A percentile compares a stretch with the other conserved stretches of the same genome.
These are phyloP conservation scores for Menidia beryllina DNA, from an alignment of 2,113 vertebrate species.

Conservation along the genomic window DNA sequence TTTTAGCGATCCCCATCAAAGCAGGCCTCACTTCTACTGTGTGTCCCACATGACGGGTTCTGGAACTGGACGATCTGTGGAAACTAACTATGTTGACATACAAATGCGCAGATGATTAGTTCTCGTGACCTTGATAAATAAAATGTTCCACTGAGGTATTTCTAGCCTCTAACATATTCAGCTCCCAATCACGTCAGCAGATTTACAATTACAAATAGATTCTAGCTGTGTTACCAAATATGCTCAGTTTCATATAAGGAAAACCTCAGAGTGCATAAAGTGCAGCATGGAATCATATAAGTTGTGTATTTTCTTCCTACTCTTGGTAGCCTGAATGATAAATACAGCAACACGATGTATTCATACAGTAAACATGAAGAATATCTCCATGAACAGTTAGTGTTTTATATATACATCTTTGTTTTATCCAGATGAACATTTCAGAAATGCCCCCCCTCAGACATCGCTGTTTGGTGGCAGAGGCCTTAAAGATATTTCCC, in stretches of 20 bases:
- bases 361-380: too few species aligned
- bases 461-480: neutral
- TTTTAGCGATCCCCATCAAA: neutral
- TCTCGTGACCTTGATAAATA: slow-evolving; percentile 38
- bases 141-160: too few species aligned
- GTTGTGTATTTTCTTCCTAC: neutral
- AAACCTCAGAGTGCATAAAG: too few species aligned
- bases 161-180: slow-evolving; percentile 10
- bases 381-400: too few species aligned
- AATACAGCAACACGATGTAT: too few species aligned
- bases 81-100: slow-evolving; percentile 8
- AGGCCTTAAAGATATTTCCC: neutral
- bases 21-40: neutral
- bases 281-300: too few species aligned
- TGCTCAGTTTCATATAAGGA: too few species aligned
- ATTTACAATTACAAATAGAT: too few species aligned
- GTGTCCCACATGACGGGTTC: neutral
- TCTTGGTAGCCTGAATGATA: too few species aligned
- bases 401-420: too few species aligned
- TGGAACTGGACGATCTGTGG: slow-evolving; percentile 10
- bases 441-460: neutral
- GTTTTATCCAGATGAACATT: too few species aligned
- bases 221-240: too few species aligned
- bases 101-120: slow-evolving; percentile 22
- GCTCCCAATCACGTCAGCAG: neutral